A percentile compares a stretch with the other conserved stretches of the same genome.
phyloP scores from a whole-genome alignment of 2,113 vertebrate species.

The Diglossa brunneiventris region DNA sequence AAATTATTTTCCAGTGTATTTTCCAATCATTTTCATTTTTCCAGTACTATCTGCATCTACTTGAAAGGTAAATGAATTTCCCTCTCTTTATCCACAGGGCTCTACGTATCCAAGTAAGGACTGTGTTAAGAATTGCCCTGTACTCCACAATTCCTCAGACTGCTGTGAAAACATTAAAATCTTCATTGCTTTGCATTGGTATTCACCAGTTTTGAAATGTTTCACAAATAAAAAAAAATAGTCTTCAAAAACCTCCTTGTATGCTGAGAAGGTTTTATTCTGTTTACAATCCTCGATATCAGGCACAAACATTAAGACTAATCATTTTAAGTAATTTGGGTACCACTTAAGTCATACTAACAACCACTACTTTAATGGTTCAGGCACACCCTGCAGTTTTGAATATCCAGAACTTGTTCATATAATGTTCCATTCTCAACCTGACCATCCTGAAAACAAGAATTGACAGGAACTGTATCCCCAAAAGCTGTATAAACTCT shows the following conservation, averaged over 20 bases:
- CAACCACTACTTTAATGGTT: not conserved
- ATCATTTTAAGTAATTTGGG: not conserved
- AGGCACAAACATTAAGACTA: not conserved
- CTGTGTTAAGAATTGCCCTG: not conserved
- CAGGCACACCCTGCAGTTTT: not conserved
- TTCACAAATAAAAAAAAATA: not conserved
- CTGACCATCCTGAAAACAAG: not conserved
- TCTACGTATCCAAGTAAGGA: not conserved
- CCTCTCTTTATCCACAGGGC: not conserved
- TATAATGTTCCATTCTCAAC: not conserved
- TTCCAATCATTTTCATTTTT: not conserved
- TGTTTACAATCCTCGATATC: not conserved
- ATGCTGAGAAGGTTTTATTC: not conserved
- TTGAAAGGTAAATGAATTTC: not conserved
- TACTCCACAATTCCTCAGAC: not conserved
- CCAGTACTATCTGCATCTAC: not conserved
- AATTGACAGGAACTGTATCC: not conserved
- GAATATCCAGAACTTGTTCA: not conserved
- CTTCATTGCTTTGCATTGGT: not conserved
- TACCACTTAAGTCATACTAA: not conserved
- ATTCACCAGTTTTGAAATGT: not conserved
- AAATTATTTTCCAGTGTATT: not conserved
- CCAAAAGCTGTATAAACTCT: not conserved
- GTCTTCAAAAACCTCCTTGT: not conserved
- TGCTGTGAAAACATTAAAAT: not conserved